A percentile compares a stretch with the other conserved stretches of the same genome.
These are phyloP conservation scores for Asbolus verrucosus DNA, from an alignment of 1,140 invertebrate species.

Conservation along the genomic window DNA sequence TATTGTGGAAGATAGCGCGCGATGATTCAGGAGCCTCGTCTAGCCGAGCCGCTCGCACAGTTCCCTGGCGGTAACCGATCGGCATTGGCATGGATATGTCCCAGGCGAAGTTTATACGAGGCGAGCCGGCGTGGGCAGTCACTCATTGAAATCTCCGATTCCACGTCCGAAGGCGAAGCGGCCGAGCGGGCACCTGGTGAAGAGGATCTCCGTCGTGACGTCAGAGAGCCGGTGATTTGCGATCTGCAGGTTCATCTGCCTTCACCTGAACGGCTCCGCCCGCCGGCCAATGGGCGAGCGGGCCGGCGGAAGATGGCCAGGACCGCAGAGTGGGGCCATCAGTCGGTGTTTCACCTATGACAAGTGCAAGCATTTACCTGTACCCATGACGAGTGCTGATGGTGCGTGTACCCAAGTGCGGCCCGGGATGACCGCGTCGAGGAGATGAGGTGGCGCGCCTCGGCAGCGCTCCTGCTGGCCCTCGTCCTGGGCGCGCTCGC, in stretches of 20 bases:
- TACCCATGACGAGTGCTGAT: slow-evolving; percentile 47
- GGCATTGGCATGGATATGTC: no score
- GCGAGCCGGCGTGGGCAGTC: not conserved
- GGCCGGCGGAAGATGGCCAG: slow-evolving; percentile 62
- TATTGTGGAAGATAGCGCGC: no score
- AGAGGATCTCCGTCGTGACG: slow-evolving; percentile 44
- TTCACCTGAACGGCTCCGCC: slow-evolving; percentile 59
- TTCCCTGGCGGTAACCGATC: no score
- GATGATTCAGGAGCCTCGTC: no score
- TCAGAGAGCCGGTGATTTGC: slow-evolving; percentile 58
- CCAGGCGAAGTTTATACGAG: not conserved
- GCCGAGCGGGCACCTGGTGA: slow-evolving; percentile 35
- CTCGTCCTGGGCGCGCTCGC: slow-evolving; percentile 62
- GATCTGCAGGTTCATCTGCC: slow-evolving; percentile 59
- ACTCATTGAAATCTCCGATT: slow-evolving; percentile 29
- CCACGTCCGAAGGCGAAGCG: no score
- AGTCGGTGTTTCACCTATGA: slow-evolving; percentile 61
- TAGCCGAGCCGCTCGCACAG: no score
- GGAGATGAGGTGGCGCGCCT: slow-evolving; percentile 63
- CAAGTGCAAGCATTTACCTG: slow-evolving; percentile 63
- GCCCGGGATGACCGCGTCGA: no score
- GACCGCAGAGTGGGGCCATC: slow-evolving; percentile 59
- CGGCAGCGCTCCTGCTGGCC: slow-evolving; percentile 60
- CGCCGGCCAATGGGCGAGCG: slow-evolving; percentile 60
- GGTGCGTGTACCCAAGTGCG: slow-evolving; percentile 42